Percentiles rank a stretch among this genome's conserved stretches.
phyloP scores from a whole-genome alignment of 2,113 vertebrate species.

The Hippocampus zosterae region DNA sequence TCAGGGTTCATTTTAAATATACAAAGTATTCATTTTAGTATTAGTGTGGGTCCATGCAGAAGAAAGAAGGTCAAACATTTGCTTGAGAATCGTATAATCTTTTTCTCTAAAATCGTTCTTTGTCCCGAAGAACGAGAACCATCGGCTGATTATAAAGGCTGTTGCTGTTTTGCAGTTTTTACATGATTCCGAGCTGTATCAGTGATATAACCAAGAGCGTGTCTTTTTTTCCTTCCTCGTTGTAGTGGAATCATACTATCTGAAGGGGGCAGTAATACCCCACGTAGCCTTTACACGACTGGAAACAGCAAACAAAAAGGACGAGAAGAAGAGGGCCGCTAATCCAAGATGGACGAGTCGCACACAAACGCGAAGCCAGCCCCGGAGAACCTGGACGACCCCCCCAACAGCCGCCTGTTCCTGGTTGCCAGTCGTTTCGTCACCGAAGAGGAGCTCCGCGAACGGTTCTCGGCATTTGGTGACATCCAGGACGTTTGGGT shows the following conservation, averaged over 20 bases:
- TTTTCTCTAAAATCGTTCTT: no score
- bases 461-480: constrained; percentile 80
- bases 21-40: no score
- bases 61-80: no score
- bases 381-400: constrained; percentile 83
- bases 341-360: constrained; percentile 69
- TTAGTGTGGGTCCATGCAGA: no score
- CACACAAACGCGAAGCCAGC: constrained; percentile 56
- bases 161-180: no score
- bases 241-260: not conserved
- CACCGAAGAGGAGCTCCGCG: constrained; percentile 80
- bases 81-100: no score
- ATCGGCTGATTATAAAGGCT: no score
- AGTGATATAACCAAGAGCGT: no score
- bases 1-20: no score
- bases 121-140: no score
- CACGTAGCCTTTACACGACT: not conserved
- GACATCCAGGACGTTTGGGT: constrained; percentile 89
- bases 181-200: no score
- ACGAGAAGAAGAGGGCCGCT: not conserved
- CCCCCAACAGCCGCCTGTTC: constrained; percentile 89
- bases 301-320: not conserved
- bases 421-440: constrained; percentile 84
- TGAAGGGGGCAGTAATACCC: not conserved
- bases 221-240: no score